Conservation (phyloP, 37 sponge, comb jelly and placozoan genomes). For the Cliona cf. orientalis region DNA sequence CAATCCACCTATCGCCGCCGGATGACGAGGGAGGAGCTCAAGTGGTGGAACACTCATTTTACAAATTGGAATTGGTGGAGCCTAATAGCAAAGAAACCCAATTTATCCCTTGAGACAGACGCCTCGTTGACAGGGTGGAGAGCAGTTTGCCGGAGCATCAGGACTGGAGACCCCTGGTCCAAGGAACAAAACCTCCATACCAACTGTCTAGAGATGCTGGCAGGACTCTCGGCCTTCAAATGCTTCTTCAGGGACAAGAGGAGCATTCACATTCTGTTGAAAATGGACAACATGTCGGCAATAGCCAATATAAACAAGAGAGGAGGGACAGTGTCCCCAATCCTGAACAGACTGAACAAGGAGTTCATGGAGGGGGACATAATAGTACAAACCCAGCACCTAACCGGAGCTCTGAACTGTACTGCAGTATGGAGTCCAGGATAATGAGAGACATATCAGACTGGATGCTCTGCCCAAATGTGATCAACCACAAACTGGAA, state of each 20-base stretch:
- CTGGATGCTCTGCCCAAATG: conserved; percentile 31
- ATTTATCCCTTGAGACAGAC: conserved; percentile 38
- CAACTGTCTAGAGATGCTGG: conserved; percentile 66
- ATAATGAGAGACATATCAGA: conserved; percentile 32
- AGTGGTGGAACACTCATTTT: conserved; percentile 49
- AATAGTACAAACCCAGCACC: conserved; percentile 27
- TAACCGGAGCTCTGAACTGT: conserved; percentile 23
- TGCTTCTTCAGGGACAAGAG: conserved; percentile 33
- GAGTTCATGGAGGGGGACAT: conserved; percentile 40
- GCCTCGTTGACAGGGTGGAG: conserved; percentile 62
- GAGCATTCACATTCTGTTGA: conserved; percentile 8
- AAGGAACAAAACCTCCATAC: conserved; percentile 44
- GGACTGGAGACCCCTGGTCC: conserved; percentile 66
- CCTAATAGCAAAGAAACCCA: background rate
- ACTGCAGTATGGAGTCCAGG: conserved; percentile 43
- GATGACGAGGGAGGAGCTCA: conserved; percentile 25
- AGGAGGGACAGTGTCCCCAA: conserved; percentile 41
- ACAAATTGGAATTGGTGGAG: conserved; percentile 33
- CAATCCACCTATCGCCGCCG: background rate
- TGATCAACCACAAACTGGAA: conserved; percentile 3
- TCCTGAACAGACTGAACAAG: conserved; percentile 11
- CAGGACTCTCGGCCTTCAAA: conserved; percentile 44
- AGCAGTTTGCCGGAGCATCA: conserved; percentile 19
- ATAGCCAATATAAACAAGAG: conserved; percentile 47
- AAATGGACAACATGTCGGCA: conserved; percentile 48